Percentiles rank a stretch among this genome's conserved stretches.
Conservation (phyloP, 2,888 invertebrate species). For the Tetranychus piercei region DNA sequence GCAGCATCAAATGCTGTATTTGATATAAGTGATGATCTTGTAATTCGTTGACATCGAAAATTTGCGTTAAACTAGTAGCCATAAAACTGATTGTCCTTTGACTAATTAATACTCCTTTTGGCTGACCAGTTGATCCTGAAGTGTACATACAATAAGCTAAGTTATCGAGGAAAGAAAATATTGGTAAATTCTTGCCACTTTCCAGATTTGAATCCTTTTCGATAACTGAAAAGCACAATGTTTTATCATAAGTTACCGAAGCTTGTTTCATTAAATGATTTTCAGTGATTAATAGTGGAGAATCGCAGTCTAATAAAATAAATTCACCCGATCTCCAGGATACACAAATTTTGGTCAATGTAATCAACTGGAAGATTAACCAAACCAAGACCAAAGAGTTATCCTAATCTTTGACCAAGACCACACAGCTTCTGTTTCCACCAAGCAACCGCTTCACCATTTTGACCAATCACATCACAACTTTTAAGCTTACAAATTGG, state of each 20-base stretch:
- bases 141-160: constrained; percentile 59
- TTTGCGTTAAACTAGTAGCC: background rate
- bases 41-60: background rate
- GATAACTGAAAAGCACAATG: background rate
- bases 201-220: background rate
- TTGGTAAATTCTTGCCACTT: background rate
- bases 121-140: constrained; percentile 44
- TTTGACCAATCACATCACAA: background rate
- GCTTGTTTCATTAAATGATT: background rate
- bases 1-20: background rate
- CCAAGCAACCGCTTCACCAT: background rate
- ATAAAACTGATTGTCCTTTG: constrained; percentile 21
- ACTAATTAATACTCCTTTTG: constrained; percentile 33
- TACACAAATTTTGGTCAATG: background rate
- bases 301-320: background rate
- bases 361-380: background rate
- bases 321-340: background rate
- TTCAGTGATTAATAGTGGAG: background rate
- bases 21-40: background rate
- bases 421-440: background rate
- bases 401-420: too few species aligned
- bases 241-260: background rate
- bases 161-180: background rate
- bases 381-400: background rate
- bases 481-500: too few species aligned